phyloP scores from a whole-genome alignment of 2,797 vertebrate genomes.

The Molossus alvarezi region DNA sequence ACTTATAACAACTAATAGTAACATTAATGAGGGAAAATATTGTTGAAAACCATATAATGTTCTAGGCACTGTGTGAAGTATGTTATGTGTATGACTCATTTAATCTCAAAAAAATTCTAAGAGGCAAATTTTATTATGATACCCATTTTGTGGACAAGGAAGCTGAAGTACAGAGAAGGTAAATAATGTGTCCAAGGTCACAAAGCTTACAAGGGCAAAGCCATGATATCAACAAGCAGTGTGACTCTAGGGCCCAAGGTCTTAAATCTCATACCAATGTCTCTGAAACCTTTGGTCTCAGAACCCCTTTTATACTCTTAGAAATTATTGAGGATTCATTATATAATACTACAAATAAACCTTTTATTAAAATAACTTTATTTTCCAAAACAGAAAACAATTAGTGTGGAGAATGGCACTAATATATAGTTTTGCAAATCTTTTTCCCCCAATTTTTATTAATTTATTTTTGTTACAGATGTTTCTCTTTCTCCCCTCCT shows the following conservation, averaged over 20 bases:
- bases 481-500: too few species aligned
- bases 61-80: not conserved
- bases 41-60: not conserved
- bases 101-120: not conserved
- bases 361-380: not conserved
- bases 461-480: too few species aligned
- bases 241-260: not conserved
- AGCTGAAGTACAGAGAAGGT: not conserved
- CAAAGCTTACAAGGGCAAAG: not conserved
- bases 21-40: not conserved
- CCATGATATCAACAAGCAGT: too few species aligned
- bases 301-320: not conserved
- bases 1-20: not conserved
- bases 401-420: not conserved
- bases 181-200: not conserved
- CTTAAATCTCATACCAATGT: not conserved
- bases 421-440: not conserved
- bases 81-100: not conserved
- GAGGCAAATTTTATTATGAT: not conserved
- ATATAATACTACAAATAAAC: not conserved
- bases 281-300: not conserved
- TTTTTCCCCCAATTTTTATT: not conserved
- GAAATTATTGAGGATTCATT: not conserved
- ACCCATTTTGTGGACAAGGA: not conserved
- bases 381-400: constrained; percentile 1